Evolutionary conservation across 2,888 invertebrate species (phyloP).

Genomic region (Eucera pruinosa): DNA sequence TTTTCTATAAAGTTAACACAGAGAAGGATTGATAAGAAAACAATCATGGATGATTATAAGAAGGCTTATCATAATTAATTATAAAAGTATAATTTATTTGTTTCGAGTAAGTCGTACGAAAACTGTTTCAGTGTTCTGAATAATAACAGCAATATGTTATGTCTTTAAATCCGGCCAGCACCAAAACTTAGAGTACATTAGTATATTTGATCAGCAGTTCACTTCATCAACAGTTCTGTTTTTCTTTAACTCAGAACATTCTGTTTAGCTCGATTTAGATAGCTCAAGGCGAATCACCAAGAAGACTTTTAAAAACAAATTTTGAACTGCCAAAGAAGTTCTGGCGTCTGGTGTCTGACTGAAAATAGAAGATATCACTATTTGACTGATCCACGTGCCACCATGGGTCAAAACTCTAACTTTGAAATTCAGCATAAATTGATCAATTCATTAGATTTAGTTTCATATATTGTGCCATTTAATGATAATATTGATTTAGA

Average conservation of each 20-base stretch:
- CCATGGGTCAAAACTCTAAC: neutral
- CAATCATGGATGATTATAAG: no score
- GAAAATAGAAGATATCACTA: conserved; percentile 59
- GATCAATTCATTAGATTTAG: neutral
- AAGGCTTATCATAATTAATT: no score
- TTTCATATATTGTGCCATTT: neutral
- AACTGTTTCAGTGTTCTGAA: neutral
- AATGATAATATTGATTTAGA: neutral
- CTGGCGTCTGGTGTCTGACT: conserved; percentile 41
- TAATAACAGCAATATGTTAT: neutral
- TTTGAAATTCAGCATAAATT: conserved; percentile 3
- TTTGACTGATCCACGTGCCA: conserved; percentile 29
- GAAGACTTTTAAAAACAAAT: conserved; percentile 59
- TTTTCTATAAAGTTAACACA: no score
- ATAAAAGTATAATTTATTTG: no score
- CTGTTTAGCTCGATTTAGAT: conserved; percentile 16
- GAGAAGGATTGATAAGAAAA: no score
- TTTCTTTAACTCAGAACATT: conserved; percentile 25
- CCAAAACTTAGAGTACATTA: neutral
- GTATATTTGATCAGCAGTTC: conserved; percentile 17
- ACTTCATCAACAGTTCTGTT: conserved; percentile 30
- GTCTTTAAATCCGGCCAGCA: neutral
- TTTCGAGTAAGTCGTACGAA: no score
- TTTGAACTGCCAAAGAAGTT: conserved; percentile 44
- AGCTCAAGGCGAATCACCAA: conserved; percentile 19